Percentiles rank a stretch among this genome's conserved stretches.
These are phyloP conservation scores for Ascidia mentula DNA, from an alignment of 23 tunicate species.

Conservation along the genomic window DNA sequence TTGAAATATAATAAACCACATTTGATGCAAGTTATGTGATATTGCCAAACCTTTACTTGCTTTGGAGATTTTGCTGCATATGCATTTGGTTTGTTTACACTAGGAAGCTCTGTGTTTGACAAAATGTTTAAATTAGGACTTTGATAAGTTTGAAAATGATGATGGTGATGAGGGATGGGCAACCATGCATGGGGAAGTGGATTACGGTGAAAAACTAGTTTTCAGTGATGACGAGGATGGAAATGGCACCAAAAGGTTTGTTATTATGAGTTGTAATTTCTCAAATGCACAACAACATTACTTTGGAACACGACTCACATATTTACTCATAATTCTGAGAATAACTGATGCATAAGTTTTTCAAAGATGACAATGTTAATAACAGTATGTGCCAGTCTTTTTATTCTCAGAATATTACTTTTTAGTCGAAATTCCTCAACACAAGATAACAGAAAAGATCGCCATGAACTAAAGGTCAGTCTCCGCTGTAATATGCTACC, in stretches of 20 bases:
- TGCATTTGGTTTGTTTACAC: no score
- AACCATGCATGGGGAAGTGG: slow-evolving; percentile 90
- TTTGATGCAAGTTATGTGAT: no score
- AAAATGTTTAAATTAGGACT: background rate
- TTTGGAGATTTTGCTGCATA: background rate
- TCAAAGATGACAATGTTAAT: no score
- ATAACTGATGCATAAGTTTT: no score
- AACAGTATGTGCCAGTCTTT: background rate
- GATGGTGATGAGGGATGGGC: slow-evolving; percentile 88
- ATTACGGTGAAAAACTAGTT: slow-evolving; percentile 84
- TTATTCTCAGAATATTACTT: background rate
- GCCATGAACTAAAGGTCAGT: background rate
- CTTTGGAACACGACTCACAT: background rate
- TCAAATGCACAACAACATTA: no score
- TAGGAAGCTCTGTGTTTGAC: no score
- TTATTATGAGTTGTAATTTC: no score
- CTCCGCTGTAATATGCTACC: background rate
- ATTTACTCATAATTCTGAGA: background rate
- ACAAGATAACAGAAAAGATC: background rate
- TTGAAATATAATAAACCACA: no score
- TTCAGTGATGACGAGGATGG: slow-evolving; percentile 91
- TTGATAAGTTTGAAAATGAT: slow-evolving; percentile 25
- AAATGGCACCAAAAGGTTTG: slow-evolving; percentile 26
- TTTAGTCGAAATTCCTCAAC: background rate
- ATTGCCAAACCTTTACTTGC: background rate